Evolutionary conservation across 1,140 invertebrate species (phyloP).

Genomic region (Diabrotica virgifera): DNA sequence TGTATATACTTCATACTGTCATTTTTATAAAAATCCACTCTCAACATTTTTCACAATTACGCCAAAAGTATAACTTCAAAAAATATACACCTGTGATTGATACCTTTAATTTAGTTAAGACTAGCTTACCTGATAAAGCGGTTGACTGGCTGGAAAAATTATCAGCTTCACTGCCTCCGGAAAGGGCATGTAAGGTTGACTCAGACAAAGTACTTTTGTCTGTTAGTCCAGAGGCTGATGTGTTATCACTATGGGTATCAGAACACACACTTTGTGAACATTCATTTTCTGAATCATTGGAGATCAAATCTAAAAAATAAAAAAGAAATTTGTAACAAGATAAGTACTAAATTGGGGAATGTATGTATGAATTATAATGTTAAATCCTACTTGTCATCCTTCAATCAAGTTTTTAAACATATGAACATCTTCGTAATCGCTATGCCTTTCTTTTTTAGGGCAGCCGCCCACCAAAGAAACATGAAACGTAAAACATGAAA

Average conservation of each 20-base stretch:
- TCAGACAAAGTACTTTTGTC: conserved; percentile 40
- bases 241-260: conserved; percentile 40
- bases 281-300: conserved; percentile 39
- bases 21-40: no score
- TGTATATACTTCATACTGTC: no score
- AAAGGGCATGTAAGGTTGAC: conserved; percentile 37
- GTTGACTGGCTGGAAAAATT: conserved; percentile 19
- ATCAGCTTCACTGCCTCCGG: conserved; percentile 30
- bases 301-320: conserved; percentile 31
- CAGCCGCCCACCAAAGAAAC: no score
- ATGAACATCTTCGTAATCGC: no score
- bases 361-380: neutral
- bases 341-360: neutral
- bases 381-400: neutral
- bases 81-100: neutral
- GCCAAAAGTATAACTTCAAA: no score
- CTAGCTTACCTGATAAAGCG: conserved; percentile 19
- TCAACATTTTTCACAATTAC: no score
- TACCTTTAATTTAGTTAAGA: neutral
- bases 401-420: neutral
- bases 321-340: neutral
- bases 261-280: conserved; percentile 40
- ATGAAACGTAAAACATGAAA: no score
- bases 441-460: no score
- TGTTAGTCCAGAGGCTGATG: conserved; percentile 35